These are phyloP conservation scores for Microctonus hyperodae DNA, from an alignment of 2,888 invertebrate species.

Conservation along the genomic window DNA sequence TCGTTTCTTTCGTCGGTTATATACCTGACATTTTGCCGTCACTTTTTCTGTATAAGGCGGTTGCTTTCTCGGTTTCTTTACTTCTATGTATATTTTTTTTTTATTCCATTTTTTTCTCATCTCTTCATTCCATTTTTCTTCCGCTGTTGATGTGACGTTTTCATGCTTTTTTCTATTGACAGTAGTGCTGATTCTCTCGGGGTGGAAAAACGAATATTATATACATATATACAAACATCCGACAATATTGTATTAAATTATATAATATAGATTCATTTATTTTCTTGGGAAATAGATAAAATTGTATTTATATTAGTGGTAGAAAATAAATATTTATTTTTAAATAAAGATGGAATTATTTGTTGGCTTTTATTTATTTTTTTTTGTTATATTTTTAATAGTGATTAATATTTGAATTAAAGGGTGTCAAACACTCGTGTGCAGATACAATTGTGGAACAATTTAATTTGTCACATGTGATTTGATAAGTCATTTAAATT, in stretches of 20 bases:
- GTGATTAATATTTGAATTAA: neutral
- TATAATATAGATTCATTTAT: no score
- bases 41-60: conserved; percentile 23
- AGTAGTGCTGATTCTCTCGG: neutral
- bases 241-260: no score
- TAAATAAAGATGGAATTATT: no score
- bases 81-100: conserved; percentile 10
- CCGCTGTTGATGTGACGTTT: conserved; percentile 10
- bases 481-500: conserved; percentile 26
- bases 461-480: conserved; percentile 11
- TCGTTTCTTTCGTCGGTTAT: neutral
- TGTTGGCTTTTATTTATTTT: no score
- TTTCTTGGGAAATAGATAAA: no score
- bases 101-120: conserved; percentile 30
- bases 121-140: neutral
- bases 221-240: no score
- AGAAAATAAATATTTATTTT: no score
- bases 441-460: neutral
- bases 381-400: neutral
- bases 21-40: conserved; percentile 31
- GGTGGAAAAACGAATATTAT: no score
- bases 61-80: conserved; percentile 23
- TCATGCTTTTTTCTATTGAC: conserved; percentile 5
- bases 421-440: neutral
- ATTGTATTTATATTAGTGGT: no score